A percentile compares a stretch with the other conserved stretches of the same genome.
Conservation (phyloP, 2,888 invertebrate genomes). For the Cheilosia grossa region DNA sequence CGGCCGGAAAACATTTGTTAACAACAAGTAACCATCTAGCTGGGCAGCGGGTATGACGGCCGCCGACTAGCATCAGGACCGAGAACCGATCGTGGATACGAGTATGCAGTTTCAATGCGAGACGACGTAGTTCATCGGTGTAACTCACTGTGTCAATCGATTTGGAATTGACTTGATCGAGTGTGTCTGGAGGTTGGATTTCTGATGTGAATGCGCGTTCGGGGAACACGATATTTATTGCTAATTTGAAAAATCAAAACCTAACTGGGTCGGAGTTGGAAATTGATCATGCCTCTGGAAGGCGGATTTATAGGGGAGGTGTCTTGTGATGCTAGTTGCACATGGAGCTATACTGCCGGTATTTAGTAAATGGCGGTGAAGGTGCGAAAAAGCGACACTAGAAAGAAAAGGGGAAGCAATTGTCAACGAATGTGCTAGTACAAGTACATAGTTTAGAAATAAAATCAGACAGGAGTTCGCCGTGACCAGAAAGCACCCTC, state of each 20-base stretch:
- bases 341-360: no score
- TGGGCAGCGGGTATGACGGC: conserved; percentile 36
- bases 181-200: conserved; percentile 66
- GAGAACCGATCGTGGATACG: conserved; percentile 40
- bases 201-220: conserved; percentile 53
- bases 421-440: no score
- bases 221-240: conserved; percentile 51
- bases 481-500: no score
- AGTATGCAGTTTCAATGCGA: conserved; percentile 28
- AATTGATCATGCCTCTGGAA: conserved; percentile 18
- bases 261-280: conserved; percentile 48
- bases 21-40: conserved; percentile 55
- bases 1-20: conserved; percentile 73
- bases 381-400: no score
- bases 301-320: background rate
- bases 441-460: no score
- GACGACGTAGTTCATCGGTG: conserved; percentile 58
- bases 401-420: no score
- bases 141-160: conserved; percentile 72
- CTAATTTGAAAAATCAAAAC: conserved; percentile 59
- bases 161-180: conserved; percentile 68
- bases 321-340: no score
- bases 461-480: no score
- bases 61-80: conserved; percentile 38
- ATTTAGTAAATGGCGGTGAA: no score